Conservation (phyloP, 1,140 invertebrate species). For the Brachionus calyciflorus region DNA sequence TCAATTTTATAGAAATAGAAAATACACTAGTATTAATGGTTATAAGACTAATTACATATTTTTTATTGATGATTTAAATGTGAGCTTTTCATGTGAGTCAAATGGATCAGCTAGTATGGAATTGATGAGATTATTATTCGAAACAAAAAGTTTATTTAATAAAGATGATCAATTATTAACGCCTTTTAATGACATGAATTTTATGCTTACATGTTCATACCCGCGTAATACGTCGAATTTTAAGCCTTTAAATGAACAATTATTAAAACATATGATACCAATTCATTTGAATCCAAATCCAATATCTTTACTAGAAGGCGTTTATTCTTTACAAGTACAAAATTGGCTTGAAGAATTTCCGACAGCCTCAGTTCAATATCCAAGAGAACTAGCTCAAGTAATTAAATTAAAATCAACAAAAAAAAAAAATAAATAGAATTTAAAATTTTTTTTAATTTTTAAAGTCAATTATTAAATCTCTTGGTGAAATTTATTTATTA, state of each 20-base stretch:
- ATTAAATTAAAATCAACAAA: not conserved
- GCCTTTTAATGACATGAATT: constrained; percentile 25
- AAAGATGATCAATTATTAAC: constrained; percentile 6
- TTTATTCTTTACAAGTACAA: constrained; percentile 53
- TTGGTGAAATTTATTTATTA: constrained; percentile 54
- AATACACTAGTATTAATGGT: not conserved
- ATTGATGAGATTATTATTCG: constrained; percentile 4
- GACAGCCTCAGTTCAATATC: constrained; percentile 56
- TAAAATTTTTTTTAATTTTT: not conserved
- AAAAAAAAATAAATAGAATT: too few relatives aligned
- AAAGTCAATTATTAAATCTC: constrained; percentile 54
- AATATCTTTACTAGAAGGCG: constrained; percentile 50
- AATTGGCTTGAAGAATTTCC: constrained; percentile 60
- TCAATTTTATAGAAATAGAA: constrained; percentile 7
- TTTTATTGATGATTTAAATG: constrained; percentile 37
- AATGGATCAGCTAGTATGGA: not conserved
- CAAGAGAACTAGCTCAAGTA: constrained; percentile 57
- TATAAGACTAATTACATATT: constrained; percentile 24
- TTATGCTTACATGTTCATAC: constrained; percentile 8
- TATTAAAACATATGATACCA: constrained; percentile 55
- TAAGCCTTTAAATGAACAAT: constrained; percentile 48
- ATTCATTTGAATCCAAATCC: constrained; percentile 53
- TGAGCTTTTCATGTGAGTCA: not conserved
- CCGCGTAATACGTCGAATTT: not conserved
- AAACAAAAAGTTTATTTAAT: constrained; percentile 1